phyloP scores from a whole-genome alignment of 2,797 vertebrate species.

The Eptatretus atami region DNA sequence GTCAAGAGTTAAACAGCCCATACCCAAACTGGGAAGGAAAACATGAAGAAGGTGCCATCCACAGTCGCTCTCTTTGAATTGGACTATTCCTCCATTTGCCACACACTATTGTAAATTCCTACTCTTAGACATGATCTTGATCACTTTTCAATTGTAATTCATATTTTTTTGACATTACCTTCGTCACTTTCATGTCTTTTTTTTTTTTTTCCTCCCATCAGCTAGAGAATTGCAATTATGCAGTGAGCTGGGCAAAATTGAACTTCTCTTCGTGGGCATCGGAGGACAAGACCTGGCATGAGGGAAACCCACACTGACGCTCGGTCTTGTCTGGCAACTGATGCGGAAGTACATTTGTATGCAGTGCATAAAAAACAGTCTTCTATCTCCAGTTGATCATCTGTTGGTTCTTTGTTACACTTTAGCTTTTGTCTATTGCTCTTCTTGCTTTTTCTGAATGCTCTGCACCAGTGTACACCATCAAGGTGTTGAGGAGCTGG shows the following conservation, averaged over 20 bases:
- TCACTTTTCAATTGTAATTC: background rate
- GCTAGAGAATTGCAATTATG: conserved; percentile 98
- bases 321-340: conserved; percentile 74
- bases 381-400: background rate
- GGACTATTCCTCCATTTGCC: too few species aligned
- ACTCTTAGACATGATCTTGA: background rate
- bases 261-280: conserved; percentile 74
- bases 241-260: conserved; percentile 52
- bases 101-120: too few species aligned
- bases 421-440: too few species aligned
- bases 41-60: conserved; percentile 62
- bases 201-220: conserved; percentile 13
- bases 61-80: too few species aligned
- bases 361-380: background rate
- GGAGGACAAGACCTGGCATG: conserved; percentile 57
- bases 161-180: background rate
- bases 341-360: conserved; percentile 42
- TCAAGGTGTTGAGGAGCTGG: conserved; percentile 72
- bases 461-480: conserved; percentile 35
- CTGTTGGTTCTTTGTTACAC: too few species aligned
- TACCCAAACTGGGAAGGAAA: conserved; percentile 64
- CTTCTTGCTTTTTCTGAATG: conserved; percentile 7
- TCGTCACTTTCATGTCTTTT: background rate
- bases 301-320: conserved; percentile 44
- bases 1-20: conserved; percentile 54